A percentile compares a stretch with the other conserved stretches of the same genome.
These are phyloP conservation scores for Sebastes elongatus DNA, from an alignment of 2,797 vertebrate genomes.

Conservation along the genomic window DNA sequence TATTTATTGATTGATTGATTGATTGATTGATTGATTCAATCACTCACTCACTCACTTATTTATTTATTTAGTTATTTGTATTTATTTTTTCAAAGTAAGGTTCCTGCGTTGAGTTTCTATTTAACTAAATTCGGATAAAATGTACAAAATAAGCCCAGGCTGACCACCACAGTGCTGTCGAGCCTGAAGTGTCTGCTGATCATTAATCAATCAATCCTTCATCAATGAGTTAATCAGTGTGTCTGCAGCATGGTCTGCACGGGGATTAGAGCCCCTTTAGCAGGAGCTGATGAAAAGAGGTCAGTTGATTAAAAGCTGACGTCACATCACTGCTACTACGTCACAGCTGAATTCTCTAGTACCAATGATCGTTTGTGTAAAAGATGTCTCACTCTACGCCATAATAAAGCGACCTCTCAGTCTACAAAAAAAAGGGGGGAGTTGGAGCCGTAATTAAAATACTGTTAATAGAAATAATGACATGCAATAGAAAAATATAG, in stretches of 20 bases:
- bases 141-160: too few species aligned
- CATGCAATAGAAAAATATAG: too few species aligned
- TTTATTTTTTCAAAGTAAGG: too few species aligned
- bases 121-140: neutral
- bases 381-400: conserved; percentile 2
- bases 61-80: too few species aligned
- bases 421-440: neutral
- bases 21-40: too few species aligned
- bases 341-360: conserved; percentile 4
- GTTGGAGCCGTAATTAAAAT: too few species aligned
- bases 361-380: neutral
- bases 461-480: neutral
- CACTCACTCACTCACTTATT: too few species aligned
- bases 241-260: neutral
- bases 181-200: neutral
- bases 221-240: neutral
- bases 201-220: neutral
- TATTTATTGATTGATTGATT: too few species aligned
- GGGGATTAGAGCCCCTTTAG: neutral
- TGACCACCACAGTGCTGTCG: neutral
- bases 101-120: neutral
- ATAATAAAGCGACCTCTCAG: neutral
- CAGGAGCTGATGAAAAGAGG: neutral
- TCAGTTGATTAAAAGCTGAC: neutral
- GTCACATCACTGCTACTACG: neutral